Conservation (phyloP, 1,140 invertebrate species). For the Hydropsyche tenuis region DNA sequence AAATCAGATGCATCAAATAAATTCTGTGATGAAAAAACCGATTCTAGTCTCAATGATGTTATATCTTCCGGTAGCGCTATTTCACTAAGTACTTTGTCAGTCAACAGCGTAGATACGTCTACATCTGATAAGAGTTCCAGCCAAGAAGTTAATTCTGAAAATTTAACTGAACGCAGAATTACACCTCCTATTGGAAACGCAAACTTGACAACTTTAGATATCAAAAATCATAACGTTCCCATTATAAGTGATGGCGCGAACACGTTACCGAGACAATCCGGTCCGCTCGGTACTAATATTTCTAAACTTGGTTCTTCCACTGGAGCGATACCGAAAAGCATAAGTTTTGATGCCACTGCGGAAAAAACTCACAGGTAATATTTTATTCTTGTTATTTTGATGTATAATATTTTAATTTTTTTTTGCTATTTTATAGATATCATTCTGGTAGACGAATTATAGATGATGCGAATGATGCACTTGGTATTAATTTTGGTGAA, state of each 20-base stretch:
- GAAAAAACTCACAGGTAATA: slow-evolving; percentile 75
- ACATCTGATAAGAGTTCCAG: slow-evolving; percentile 59
- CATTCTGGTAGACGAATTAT: slow-evolving; percentile 36
- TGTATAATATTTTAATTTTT: slow-evolving; percentile 3
- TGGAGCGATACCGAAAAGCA: slow-evolving; percentile 89
- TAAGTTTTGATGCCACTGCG: slow-evolving; percentile 89
- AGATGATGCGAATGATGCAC: slow-evolving; percentile 46
- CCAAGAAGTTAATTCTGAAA: slow-evolving; percentile 61
- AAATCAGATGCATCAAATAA: background rate
- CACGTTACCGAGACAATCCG: slow-evolving; percentile 41
- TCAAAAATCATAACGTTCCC: slow-evolving; percentile 50
- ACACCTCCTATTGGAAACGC: slow-evolving; percentile 53
- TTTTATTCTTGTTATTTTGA: background rate
- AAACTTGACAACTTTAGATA: slow-evolving; percentile 33
- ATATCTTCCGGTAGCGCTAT: slow-evolving; percentile 53
- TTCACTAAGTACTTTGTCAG: slow-evolving; percentile 58
- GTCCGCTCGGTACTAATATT: slow-evolving; percentile 41
- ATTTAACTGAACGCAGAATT: slow-evolving; percentile 58
- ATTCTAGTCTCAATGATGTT: slow-evolving; percentile 35
- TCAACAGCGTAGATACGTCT: slow-evolving; percentile 59
- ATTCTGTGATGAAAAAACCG: slow-evolving; percentile 22
- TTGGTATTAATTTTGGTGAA: slow-evolving; percentile 58
- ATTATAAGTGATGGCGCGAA: slow-evolving; percentile 51
- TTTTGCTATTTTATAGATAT: slow-evolving; percentile 44
- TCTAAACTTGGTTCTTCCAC: slow-evolving; percentile 70